phyloP scores from a whole-genome alignment of 2,797 vertebrate species.

The Peromyscus attwateri region DNA sequence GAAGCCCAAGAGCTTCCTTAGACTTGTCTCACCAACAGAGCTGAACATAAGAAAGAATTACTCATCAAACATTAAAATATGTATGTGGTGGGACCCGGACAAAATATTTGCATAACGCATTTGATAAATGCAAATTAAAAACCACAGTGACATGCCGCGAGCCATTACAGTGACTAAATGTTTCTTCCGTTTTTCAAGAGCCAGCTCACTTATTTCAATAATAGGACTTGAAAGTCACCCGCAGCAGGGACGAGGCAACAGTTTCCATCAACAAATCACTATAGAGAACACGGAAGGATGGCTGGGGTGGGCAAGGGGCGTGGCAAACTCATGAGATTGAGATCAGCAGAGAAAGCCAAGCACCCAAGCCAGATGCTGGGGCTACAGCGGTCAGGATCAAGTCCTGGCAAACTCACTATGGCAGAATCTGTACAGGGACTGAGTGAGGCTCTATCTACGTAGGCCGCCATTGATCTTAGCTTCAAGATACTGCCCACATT shows the following conservation, averaged over 20 bases:
- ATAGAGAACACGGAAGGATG: not conserved
- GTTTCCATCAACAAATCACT: not conserved
- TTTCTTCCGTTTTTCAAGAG: not conserved
- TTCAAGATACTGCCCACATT: not conserved
- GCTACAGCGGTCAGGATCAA: not conserved
- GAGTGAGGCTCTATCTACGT: not conserved
- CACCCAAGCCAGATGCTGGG: not conserved
- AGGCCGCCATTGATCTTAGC: not conserved
- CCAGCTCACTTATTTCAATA: not conserved
- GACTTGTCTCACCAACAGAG: not conserved
- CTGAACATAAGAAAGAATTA: not conserved
- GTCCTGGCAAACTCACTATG: not conserved
- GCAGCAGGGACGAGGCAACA: not conserved
- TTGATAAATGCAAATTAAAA: slow-evolving; percentile 54
- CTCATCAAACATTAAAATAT: slow-evolving; percentile 17
- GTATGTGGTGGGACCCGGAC: not conserved
- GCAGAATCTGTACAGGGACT: no score
- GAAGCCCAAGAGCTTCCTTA: not conserved
- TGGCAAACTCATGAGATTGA: not conserved
- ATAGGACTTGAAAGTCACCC: not conserved
- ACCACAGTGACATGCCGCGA: not conserved
- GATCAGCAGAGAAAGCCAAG: not conserved
- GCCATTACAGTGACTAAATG: not conserved
- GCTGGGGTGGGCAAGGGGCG: not conserved
- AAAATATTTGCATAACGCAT: not conserved